Percentiles rank a stretch among this genome's conserved stretches.
Evolutionary conservation across 2,113 vertebrate species (phyloP).

Genomic region (Syngnathoides biaculeatus): DNA sequence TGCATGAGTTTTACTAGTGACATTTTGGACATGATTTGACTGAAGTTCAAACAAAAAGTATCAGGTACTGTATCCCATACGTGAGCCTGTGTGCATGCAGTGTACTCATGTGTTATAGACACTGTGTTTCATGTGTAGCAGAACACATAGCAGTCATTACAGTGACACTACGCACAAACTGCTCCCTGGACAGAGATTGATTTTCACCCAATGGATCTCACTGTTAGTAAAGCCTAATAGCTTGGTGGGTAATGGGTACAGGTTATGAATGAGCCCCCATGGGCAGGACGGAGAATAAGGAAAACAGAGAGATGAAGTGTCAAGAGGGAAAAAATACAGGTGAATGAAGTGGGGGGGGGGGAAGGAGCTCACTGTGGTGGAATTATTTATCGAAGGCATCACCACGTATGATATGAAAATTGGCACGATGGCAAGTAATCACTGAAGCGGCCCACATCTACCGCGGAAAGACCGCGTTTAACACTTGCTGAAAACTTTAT

Average conservation of each 20-base stretch:
- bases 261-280: constrained; percentile 65
- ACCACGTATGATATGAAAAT: too few species aligned
- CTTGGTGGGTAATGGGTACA: constrained; percentile 68
- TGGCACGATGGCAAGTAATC: too few species aligned
- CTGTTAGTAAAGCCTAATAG: constrained; percentile 72
- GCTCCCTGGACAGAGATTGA: constrained; percentile 70
- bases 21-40: constrained; percentile 15
- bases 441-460: too few species aligned
- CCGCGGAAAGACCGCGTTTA: too few species aligned
- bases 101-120: constrained; percentile 4
- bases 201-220: constrained; percentile 73
- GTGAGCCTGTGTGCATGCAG: background rate
- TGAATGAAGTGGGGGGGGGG: background rate
- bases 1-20: background rate
- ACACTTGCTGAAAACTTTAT: too few species aligned
- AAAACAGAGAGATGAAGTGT: constrained; percentile 7
- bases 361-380: background rate
- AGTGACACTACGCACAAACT: constrained; percentile 65
- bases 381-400: too few species aligned
- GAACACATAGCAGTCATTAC: constrained; percentile 62
- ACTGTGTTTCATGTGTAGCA: constrained; percentile 24
- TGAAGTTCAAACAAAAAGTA: constrained; percentile 29
- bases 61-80: constrained; percentile 21
- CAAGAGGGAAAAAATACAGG: background rate
- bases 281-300: constrained; percentile 20